phyloP scores from a whole-genome alignment of 1,140 invertebrate species.

The Melitaea cinxia region DNA sequence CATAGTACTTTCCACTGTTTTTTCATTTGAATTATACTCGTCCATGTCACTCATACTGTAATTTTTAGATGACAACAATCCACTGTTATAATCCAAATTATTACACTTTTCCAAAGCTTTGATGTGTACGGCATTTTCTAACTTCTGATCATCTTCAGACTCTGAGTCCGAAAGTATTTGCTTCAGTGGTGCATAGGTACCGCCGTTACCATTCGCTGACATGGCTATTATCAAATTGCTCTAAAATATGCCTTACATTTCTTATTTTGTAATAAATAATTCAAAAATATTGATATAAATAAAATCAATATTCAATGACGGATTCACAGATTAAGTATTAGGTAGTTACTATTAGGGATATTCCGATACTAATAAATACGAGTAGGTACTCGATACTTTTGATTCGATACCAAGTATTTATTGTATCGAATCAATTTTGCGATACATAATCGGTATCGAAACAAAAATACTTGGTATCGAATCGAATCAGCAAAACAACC shows the following conservation, averaged over 20 bases:
- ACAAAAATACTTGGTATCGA: no score
- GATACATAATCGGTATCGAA: no score
- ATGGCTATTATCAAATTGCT: slow-evolving; percentile 48
- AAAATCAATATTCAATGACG: slow-evolving; percentile 36
- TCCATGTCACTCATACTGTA: slow-evolving; percentile 76
- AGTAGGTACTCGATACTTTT: no score
- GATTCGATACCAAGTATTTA: no score
- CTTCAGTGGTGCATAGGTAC: slow-evolving; percentile 86
- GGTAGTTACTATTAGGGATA: no score
- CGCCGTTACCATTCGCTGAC: slow-evolving; percentile 79
- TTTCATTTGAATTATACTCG: slow-evolving; percentile 79
- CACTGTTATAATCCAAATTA: slow-evolving; percentile 83
- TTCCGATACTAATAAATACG: no score
- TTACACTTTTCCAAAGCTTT: slow-evolving; percentile 70
- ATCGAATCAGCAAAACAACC: no score
- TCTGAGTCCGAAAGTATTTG: slow-evolving; percentile 89
- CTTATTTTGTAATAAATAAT: slow-evolving; percentile 16
- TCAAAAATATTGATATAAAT: slow-evolving; percentile 22
- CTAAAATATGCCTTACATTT: slow-evolving; percentile 32
- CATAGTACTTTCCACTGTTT: slow-evolving; percentile 77
- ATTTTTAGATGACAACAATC: slow-evolving; percentile 69
- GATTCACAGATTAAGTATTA: no score
- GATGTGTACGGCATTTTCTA: slow-evolving; percentile 65
- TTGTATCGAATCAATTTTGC: no score
- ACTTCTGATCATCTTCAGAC: slow-evolving; percentile 85